A percentile compares a stretch with the other conserved stretches of the same genome.
Evolutionary conservation across 1,140 invertebrate species (phyloP).

Genomic region (Brachionus rubens): DNA sequence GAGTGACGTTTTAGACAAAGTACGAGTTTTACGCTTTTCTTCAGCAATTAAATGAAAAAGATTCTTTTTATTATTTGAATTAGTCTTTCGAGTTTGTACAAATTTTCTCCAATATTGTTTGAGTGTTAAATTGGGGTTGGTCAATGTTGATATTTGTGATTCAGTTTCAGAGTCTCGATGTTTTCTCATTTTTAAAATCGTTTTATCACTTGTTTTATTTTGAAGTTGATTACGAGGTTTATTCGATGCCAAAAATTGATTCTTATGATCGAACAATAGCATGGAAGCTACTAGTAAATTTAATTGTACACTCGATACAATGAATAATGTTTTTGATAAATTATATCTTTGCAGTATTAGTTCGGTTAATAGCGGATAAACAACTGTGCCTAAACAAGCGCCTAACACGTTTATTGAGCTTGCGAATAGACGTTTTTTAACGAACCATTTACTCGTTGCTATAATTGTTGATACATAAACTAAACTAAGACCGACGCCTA

Average conservation of each 20-base stretch:
- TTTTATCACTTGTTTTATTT: background rate
- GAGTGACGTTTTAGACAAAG: conserved; percentile 30
- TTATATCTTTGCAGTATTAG: background rate
- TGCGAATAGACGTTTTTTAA: conserved; percentile 33
- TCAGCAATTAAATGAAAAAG: conserved; percentile 44
- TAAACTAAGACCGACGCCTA: conserved; percentile 26
- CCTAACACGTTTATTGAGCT: background rate
- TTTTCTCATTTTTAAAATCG: background rate
- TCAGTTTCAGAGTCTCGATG: background rate
- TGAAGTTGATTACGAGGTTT: background rate
- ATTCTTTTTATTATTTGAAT: conserved; percentile 33
- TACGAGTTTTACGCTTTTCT: conserved; percentile 42
- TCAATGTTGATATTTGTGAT: conserved; percentile 19
- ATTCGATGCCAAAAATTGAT: background rate
- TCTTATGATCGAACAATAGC: background rate
- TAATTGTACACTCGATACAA: conserved; percentile 9
- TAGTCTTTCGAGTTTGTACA: conserved; percentile 20
- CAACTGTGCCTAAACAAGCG: background rate
- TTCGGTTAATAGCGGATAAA: conserved; percentile 17
- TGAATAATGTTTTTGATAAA: conserved; percentile 4
- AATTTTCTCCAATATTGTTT: conserved; percentile 46
- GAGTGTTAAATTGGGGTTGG: conserved; percentile 11
- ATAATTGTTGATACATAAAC: conserved; percentile 19
- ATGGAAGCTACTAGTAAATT: conserved; percentile 3
- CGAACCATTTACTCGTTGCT: conserved; percentile 35